Conservation (phyloP, 2,797 vertebrate species). For the Mormyrops boulengeri region DNA sequence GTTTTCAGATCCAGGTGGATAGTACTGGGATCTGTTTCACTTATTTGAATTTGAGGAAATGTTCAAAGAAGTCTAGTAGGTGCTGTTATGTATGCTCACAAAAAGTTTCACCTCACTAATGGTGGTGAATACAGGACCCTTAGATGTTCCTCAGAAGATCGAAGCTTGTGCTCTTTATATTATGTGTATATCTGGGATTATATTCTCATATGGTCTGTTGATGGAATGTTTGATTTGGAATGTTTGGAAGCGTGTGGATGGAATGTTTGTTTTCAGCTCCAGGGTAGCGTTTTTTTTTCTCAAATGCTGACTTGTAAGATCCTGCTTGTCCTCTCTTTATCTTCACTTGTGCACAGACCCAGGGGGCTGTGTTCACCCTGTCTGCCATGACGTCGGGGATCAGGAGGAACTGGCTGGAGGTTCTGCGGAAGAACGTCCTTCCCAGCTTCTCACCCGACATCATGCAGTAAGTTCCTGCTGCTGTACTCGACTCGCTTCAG, state of each 20-base stretch:
- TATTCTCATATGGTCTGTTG: background rate
- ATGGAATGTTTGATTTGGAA: background rate
- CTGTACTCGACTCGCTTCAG: background rate
- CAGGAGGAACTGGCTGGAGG: conserved; percentile 89
- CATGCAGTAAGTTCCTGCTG: conserved; percentile 64
- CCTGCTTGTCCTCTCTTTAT: background rate
- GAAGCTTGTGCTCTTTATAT: background rate
- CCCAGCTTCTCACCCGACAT: conserved; percentile 61
- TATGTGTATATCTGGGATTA: background rate
- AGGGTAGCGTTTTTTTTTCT: background rate
- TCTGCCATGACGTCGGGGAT: conserved; percentile 91
- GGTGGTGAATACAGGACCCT: background rate
- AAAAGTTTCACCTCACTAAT: background rate
- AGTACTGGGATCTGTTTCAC: background rate
- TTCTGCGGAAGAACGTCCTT: conserved; percentile 76
- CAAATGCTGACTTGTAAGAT: background rate
- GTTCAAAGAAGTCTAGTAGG: background rate
- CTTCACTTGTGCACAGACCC: conserved; percentile 64
- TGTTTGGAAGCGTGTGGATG: background rate
- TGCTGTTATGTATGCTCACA: background rate
- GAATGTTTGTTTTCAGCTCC: background rate
- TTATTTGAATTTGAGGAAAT: background rate
- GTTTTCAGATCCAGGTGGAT: conserved; percentile 84
- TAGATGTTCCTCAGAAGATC: background rate
- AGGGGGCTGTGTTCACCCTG: conserved; percentile 75